These are phyloP conservation scores for Halocynthia roretzi DNA, from an alignment of 23 tunicate species.

Conservation along the genomic window DNA sequence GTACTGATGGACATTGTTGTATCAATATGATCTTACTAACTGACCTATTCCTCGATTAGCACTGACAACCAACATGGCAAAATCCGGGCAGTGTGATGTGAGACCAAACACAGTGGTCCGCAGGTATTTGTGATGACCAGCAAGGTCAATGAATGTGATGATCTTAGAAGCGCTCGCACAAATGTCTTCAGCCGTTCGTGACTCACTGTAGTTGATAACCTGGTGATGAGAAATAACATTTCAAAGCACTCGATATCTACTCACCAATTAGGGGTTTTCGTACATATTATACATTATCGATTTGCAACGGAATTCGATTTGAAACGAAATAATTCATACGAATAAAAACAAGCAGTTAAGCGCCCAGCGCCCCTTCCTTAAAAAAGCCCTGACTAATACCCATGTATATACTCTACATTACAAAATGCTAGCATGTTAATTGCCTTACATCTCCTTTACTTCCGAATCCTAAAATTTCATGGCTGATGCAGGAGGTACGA, in stretches of 20 bases:
- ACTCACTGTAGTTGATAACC: constrained; percentile 75
- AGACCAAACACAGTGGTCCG: constrained; percentile 94
- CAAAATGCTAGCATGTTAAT: too few relatives aligned
- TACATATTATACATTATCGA: too few relatives aligned
- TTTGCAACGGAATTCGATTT: too few relatives aligned
- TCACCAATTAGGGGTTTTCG: too few relatives aligned
- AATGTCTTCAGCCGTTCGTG: constrained; percentile 79
- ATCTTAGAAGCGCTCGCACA: constrained; percentile 83
- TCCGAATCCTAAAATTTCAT: constrained; percentile 95
- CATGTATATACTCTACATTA: too few relatives aligned
- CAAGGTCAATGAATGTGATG: constrained; percentile 89
- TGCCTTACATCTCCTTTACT: constrained; percentile 83
- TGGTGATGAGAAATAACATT: constrained; percentile 3
- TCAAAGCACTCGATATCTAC: too few relatives aligned
- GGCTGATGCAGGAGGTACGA: constrained; percentile 89
- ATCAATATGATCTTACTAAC: neutral
- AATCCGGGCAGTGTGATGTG: constrained; percentile 91
- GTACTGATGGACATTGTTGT: neutral
- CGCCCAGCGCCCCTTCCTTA: too few relatives aligned
- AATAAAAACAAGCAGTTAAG: too few relatives aligned
- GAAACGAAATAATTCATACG: too few relatives aligned
- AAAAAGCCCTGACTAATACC: too few relatives aligned
- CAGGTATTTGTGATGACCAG: constrained; percentile 97
- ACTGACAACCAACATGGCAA: constrained; percentile 89
- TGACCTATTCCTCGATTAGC: constrained; percentile 93